Conservation (phyloP, 2,113 vertebrate genomes). For the Chionodraco myersi region DNA sequence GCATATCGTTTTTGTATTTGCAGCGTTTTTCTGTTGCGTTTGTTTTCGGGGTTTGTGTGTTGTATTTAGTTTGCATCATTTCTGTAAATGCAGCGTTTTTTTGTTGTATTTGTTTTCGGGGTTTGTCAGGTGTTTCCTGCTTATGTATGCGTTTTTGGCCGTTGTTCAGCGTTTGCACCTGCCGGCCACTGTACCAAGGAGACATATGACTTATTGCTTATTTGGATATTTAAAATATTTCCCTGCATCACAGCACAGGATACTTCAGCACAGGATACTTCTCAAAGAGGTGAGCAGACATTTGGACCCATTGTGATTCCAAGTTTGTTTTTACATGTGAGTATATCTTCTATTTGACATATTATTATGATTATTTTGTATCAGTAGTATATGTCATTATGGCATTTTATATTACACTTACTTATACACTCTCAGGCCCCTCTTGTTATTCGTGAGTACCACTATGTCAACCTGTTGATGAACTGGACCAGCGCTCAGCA, state of each 20-base stretch:
- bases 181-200: too few species aligned
- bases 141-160: too few species aligned
- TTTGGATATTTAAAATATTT: not conserved
- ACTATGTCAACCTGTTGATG: not conserved
- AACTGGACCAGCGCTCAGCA: constrained; percentile 14
- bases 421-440: not conserved
- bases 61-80: too few species aligned
- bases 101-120: too few species aligned
- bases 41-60: too few species aligned
- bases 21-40: too few species aligned
- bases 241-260: not conserved
- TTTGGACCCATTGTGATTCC: not conserved
- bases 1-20: too few species aligned
- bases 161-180: too few species aligned
- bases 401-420: not conserved
- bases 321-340: not conserved
- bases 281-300: not conserved
- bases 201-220: not conserved
- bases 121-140: too few species aligned
- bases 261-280: not conserved
- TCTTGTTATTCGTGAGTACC: not conserved
- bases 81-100: too few species aligned
- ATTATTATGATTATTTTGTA: not conserved
- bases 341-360: not conserved
- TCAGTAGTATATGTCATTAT: not conserved